Percentiles rank a stretch among this genome's conserved stretches.
phyloP scores from a whole-genome alignment of 2,113 vertebrate genomes.

The Glaucidium brasilianum region DNA sequence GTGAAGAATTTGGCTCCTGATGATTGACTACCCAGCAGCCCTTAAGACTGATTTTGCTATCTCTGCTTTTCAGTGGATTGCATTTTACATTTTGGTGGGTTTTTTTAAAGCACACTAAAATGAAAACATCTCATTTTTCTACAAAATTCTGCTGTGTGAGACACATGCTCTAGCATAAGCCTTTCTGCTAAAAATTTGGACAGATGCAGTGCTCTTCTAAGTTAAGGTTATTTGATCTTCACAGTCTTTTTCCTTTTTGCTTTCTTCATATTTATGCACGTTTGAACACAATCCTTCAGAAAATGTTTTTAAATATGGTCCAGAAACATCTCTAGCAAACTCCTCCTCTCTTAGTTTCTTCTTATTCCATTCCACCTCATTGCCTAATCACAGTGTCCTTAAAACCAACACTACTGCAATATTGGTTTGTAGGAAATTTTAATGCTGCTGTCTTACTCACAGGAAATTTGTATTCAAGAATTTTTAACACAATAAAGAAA shows the following conservation, averaged over 20 bases:
- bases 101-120: background rate
- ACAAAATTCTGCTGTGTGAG: background rate
- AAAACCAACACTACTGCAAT: background rate
- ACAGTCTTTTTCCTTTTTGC: background rate
- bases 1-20: background rate
- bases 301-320: background rate
- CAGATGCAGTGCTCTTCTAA: background rate
- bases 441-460: background rate
- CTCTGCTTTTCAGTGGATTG: background rate
- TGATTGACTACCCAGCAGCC: background rate
- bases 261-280: background rate
- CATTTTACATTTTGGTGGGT: background rate
- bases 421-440: background rate
- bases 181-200: background rate
- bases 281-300: background rate
- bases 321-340: background rate
- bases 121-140: background rate
- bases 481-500: background rate
- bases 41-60: background rate
- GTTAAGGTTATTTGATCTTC: background rate
- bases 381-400: background rate
- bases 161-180: background rate
- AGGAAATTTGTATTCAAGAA: background rate
- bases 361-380: background rate
- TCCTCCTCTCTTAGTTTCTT: background rate